Evolutionary conservation across 2,797 vertebrate genomes (phyloP).

Genomic region (Trachops cirrhosus): DNA sequence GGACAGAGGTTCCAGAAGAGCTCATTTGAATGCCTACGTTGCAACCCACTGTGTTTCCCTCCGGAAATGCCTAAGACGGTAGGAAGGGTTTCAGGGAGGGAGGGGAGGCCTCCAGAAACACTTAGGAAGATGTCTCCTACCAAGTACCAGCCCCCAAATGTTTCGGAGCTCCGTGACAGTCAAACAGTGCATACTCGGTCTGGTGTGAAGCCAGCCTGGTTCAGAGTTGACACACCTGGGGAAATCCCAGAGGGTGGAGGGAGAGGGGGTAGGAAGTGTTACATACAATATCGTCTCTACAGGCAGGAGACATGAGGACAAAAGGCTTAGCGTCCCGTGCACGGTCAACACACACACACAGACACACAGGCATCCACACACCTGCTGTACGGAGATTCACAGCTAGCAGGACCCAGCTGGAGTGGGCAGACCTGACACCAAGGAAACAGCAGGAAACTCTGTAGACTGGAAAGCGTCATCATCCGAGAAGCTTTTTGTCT

Average conservation of each 20-base stretch:
- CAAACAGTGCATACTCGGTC: not conserved
- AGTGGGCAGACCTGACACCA: not conserved
- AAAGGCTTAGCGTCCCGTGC: not conserved
- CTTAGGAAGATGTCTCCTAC: not conserved
- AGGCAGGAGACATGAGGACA: not conserved
- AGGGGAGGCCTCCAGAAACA: not conserved
- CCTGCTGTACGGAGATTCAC: not conserved
- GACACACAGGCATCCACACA: not conserved
- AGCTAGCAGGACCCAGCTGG: not conserved
- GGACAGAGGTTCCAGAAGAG: accelerated
- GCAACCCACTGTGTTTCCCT: not conserved
- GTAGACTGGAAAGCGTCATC: not conserved
- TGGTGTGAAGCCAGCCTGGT: not conserved
- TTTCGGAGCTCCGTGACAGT: not conserved
- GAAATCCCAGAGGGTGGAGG: too few relatives aligned
- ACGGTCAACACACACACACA: not conserved
- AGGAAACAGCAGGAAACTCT: not conserved
- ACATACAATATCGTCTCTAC: not conserved
- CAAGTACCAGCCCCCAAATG: not conserved
- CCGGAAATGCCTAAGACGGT: not conserved
- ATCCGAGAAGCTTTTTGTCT: not conserved
- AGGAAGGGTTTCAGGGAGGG: not conserved
- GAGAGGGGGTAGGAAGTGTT: not conserved
- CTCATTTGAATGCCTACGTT: not conserved
- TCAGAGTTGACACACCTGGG: not conserved